Percentiles rank a stretch among this genome's conserved stretches.
These are phyloP conservation scores for Holothuria glaberrima DNA, from an alignment of 35 echinoderm and acorn worm genomes.

Conservation along the genomic window DNA sequence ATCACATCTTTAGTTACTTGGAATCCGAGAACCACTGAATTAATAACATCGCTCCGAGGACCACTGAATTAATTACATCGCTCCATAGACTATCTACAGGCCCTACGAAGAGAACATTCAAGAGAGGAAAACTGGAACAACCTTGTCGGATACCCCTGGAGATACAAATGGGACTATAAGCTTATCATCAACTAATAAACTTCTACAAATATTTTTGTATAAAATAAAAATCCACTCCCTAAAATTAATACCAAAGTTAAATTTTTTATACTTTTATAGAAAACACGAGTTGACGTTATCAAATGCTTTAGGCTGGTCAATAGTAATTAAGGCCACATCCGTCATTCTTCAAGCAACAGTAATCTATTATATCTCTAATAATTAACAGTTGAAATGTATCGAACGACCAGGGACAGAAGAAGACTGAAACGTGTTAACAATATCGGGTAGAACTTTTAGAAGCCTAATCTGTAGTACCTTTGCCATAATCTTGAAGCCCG, in stretches of 20 bases:
- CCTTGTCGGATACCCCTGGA: conserved; percentile 25
- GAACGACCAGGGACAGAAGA: neutral
- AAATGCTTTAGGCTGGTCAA: conserved; percentile 54
- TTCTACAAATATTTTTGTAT: conserved; percentile 31
- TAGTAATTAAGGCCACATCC: conserved; percentile 6
- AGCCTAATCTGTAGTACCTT: conserved; percentile 10
- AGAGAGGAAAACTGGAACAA: conserved; percentile 4
- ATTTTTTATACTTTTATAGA: neutral
- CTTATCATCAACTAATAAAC: neutral
- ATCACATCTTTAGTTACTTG: neutral
- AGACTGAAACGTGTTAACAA: neutral
- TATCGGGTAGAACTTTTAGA: neutral
- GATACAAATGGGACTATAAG: conserved; percentile 14
- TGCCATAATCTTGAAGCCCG: conserved; percentile 18
- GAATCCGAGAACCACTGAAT: neutral
- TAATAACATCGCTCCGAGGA: too few species aligned
- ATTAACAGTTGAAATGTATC: conserved; percentile 28
- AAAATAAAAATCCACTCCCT: conserved; percentile 35
- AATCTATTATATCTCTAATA: conserved; percentile 32
- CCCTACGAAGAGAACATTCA: conserved; percentile 29
- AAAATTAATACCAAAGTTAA: conserved; percentile 40
- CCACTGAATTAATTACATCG: too few species aligned
- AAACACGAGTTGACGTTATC: conserved; percentile 32
- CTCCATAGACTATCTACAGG: neutral
- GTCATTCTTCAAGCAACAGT: neutral